A percentile compares a stretch with the other conserved stretches of the same genome.
Conservation (phyloP, 1,140 invertebrate genomes). For the Ruditapes philippinarum region DNA sequence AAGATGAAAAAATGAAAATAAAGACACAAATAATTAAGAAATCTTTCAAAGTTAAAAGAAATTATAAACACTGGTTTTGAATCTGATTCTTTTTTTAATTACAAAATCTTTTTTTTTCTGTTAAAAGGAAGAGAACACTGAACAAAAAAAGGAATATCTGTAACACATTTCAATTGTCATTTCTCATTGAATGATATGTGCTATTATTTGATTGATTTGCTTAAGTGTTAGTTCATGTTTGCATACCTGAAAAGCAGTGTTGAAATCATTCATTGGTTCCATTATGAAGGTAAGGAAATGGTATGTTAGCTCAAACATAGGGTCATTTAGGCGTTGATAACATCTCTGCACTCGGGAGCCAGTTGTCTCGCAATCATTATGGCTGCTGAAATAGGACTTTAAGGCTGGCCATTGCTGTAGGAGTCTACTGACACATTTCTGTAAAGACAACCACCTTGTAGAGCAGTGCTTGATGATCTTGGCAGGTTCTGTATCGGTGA, state of each 20-base stretch:
- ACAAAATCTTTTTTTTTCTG: not conserved
- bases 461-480: conserved; percentile 69
- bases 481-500: conserved; percentile 42
- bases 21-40: not conserved
- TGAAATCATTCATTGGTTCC: conserved; percentile 59
- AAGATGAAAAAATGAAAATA: not conserved
- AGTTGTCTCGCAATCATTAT: conserved; percentile 56
- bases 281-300: conserved; percentile 49
- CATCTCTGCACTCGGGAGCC: conserved; percentile 32
- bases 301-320: conserved; percentile 7
- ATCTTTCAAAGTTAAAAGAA: not conserved
- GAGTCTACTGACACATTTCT: not conserved
- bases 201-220: not conserved
- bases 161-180: not conserved
- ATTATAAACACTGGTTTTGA: not conserved
- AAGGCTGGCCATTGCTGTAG: conserved; percentile 67
- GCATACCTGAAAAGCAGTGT: conserved; percentile 52
- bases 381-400: conserved; percentile 49
- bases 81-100: too few relatives aligned
- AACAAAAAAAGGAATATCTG: not conserved
- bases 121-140: not conserved
- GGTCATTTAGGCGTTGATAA: not conserved
- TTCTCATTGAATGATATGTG: not conserved
- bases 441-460: conserved; percentile 68
- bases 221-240: not conserved